These are phyloP conservation scores for Suillia variegata DNA, from an alignment of 2,888 invertebrate genomes.

Conservation along the genomic window DNA sequence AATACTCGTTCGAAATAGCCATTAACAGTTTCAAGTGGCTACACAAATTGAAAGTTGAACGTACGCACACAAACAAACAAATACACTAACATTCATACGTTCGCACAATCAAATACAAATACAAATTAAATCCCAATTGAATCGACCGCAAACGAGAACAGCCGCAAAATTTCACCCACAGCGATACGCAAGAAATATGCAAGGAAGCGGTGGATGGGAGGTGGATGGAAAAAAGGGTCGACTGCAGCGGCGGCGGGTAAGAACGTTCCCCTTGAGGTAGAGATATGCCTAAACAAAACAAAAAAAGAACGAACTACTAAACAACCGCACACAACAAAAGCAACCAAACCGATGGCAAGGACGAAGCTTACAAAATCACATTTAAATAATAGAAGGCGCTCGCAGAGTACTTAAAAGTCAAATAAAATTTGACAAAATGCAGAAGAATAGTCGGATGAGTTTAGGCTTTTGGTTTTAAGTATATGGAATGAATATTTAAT, in stretches of 20 bases:
- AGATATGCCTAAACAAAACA: neutral
- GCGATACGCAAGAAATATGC: conserved; percentile 34
- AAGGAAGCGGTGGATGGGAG: neutral
- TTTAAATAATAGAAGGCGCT: neutral
- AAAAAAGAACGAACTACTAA: neutral
- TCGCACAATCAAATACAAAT: conserved; percentile 41
- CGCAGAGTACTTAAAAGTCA: too few species aligned
- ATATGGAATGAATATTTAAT: too few species aligned
- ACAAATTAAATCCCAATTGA: conserved; percentile 53
- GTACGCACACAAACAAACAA: neutral
- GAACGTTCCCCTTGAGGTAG: neutral
- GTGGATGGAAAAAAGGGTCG: neutral
- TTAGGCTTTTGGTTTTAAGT: too few species aligned
- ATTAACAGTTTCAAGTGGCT: conserved; percentile 49
- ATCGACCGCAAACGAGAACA: conserved; percentile 50
- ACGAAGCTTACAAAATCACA: neutral
- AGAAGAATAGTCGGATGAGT: too few species aligned
- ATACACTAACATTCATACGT: conserved; percentile 11
- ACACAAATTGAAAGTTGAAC: conserved; percentile 5
- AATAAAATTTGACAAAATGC: too few species aligned
- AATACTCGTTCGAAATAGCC: conserved; percentile 54
- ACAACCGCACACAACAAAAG: neutral
- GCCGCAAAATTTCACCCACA: conserved; percentile 53
- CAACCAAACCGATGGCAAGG: neutral
- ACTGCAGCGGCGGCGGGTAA: neutral